Evolutionary conservation across 1,140 invertebrate species (phyloP), one percentile per base, ranked within the genome.

Genomic region (Capitella teleta): DNA sequence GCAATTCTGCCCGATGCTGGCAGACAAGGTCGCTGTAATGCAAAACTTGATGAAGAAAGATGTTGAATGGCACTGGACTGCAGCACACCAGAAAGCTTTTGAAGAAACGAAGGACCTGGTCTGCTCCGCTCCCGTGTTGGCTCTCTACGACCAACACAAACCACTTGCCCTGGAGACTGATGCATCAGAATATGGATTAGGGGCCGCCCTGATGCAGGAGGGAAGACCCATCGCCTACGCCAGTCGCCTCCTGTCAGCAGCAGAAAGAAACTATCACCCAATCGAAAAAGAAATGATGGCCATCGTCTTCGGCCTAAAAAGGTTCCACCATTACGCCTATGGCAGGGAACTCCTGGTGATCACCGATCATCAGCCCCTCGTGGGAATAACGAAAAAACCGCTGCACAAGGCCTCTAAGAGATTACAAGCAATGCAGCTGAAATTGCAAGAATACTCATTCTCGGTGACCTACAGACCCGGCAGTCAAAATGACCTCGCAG

Each of bases 221-320:
- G 19, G 64, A 66, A 60, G 59, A 57, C 67, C 66, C 1, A 59
- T 77, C 1, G 63, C 67, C 10, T 77, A 63, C 52, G 70, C 69
- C 5, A 76, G 69, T 30, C 23, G 55, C 12, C 24, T 55, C n/a
- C n/a, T n/a, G n/a, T n/a, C n/a, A n/a, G n/a, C n/a, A n/a, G n/a
- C n/a, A n/a, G 68, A 78, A 58, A n/a, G 57, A 28, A 73, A 73
- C 32, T 76, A 76, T 51, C 65, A 62, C 8, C 68, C 76, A 56
- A 67, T 76, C 1, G 72, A 78, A 47, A 67, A 68, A 51, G 73
- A 78, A 57, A 59, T 71, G 4, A 56, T 76, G 2, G 70, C 74
- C 2, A 70, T 76, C 36, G 60, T 76, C 3, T 78, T 73, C 51
- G 63, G 61, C 5, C 57, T 64, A 3, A 62, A 70, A 46, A 49